Percentiles rank a stretch among this genome's conserved stretches.
Conservation (phyloP, 2,113 vertebrate genomes). For the Pseudopodoces humilis region DNA sequence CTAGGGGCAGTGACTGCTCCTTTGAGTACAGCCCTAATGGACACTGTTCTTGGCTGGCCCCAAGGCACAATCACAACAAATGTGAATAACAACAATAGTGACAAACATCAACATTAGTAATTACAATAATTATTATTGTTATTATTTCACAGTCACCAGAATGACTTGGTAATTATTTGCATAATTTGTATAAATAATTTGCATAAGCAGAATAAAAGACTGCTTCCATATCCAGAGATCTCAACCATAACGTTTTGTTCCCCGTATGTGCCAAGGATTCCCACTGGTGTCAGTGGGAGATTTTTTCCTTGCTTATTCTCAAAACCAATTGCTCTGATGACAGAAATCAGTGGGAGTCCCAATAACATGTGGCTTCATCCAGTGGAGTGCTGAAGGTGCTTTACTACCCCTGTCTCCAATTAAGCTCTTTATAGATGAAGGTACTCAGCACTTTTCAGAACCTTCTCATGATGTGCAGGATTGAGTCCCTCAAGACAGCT, state of each 20-base stretch:
- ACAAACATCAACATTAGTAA: conserved; percentile 48
- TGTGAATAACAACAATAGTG: conserved; percentile 3
- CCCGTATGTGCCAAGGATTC: conserved; percentile 20
- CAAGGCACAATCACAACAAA: background rate
- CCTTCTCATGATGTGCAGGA: background rate
- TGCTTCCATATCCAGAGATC: conserved; percentile 34
- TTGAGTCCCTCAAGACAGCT: conserved; percentile 15
- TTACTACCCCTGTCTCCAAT: background rate
- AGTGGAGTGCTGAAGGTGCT: background rate
- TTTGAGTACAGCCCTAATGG: background rate
- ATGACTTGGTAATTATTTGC: conserved; percentile 60
- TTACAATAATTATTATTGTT: conserved; percentile 61
- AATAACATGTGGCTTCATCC: conserved; percentile 24
- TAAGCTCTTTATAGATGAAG: background rate
- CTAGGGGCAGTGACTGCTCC: background rate
- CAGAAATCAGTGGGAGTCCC: conserved; percentile 41
- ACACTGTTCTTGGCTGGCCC: background rate
- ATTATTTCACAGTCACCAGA: conserved; percentile 57
- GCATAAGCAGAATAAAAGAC: conserved; percentile 54
- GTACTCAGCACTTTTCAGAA: background rate
- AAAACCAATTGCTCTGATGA: conserved; percentile 57
- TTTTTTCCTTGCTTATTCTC: conserved; percentile 41
- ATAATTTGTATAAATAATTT: conserved; percentile 68
- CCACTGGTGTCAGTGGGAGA: conserved; percentile 46
- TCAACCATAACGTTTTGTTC: conserved; percentile 22